Percentiles rank a stretch among this genome's conserved stretches.
Evolutionary conservation across 2,113 vertebrate species (phyloP).

Genomic region (Osmerus eperlanus): DNA sequence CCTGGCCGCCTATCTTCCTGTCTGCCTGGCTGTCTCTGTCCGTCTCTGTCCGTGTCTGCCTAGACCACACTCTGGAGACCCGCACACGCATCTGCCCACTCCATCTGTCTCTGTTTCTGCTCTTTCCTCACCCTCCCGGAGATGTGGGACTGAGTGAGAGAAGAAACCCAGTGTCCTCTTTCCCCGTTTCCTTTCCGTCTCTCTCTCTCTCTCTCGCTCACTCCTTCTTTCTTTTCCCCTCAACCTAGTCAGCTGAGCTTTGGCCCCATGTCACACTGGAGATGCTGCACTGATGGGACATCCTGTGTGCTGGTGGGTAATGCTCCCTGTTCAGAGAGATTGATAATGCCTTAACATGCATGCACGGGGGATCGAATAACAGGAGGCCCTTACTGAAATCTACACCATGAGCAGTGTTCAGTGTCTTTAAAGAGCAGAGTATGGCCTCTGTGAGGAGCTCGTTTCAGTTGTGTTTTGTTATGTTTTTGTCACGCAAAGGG

Average conservation of each 20-base stretch:
- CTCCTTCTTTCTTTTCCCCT: neutral
- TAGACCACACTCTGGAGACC: neutral
- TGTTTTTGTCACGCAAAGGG: too few relatives aligned
- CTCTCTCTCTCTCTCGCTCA: neutral
- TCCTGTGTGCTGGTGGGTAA: neutral
- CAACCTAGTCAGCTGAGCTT: neutral
- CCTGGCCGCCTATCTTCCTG: neutral
- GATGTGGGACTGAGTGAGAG: neutral
- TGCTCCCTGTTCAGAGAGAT: neutral
- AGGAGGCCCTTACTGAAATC: slow-evolving; percentile 4
- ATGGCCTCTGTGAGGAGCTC: too few relatives aligned
- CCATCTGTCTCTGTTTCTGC: slow-evolving; percentile 3
- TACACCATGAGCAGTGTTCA: neutral
- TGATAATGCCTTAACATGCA: neutral
- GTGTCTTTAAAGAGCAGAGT: neutral
- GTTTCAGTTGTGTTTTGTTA: too few relatives aligned
- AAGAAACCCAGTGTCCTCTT: neutral
- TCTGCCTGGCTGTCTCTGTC: neutral
- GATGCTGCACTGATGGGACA: too few relatives aligned
- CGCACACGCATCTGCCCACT: neutral
- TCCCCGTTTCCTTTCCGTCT: neutral
- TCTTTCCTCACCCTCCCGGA: neutral
- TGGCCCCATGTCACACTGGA: too few relatives aligned
- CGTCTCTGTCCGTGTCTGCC: neutral
- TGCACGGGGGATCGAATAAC: neutral